Conservation (phyloP, 1,140 invertebrate genomes). For the Meteorus sp. region DNA sequence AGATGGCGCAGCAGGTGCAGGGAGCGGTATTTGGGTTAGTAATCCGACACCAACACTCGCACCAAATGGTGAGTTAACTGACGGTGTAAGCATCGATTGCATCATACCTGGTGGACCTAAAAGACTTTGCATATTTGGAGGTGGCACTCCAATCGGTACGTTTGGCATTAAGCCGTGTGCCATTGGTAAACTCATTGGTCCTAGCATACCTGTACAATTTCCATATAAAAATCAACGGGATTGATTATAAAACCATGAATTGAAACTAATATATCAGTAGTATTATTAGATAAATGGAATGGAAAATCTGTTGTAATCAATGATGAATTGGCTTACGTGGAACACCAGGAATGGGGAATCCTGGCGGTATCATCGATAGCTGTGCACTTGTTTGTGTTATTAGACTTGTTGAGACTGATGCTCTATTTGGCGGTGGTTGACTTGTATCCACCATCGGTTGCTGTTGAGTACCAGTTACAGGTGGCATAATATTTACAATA, state of each 20-base stretch:
- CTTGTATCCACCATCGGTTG: conserved; percentile 63
- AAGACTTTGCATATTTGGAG: conserved; percentile 63
- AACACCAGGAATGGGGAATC: conserved; percentile 58
- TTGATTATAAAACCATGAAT: not conserved
- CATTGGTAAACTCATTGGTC: conserved; percentile 59
- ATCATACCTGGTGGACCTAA: conserved; percentile 61
- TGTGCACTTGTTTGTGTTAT: conserved; percentile 62
- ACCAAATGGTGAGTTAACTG: conserved; percentile 56
- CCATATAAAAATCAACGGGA: conserved; percentile 11
- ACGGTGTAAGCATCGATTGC: conserved; percentile 56
- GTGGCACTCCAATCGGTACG: conserved; percentile 67
- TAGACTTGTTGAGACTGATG: conserved; percentile 53
- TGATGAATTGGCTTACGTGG: conserved; percentile 56
- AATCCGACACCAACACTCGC: conserved; percentile 53
- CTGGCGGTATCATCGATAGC: conserved; percentile 59
- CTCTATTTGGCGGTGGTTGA: conserved; percentile 64
- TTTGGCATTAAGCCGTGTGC: conserved; percentile 64
- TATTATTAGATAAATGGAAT: no score
- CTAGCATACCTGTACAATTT: conserved; percentile 49
- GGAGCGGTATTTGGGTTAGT: conserved; percentile 56
- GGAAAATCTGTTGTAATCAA: no score
- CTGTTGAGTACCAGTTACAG: conserved; percentile 34
- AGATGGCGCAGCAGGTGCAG: conserved; percentile 53
- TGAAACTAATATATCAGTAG: no score
- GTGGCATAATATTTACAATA: conserved; percentile 46